Conservation (phyloP, 2,797 vertebrate genomes). For the Lacerta agilis region DNA sequence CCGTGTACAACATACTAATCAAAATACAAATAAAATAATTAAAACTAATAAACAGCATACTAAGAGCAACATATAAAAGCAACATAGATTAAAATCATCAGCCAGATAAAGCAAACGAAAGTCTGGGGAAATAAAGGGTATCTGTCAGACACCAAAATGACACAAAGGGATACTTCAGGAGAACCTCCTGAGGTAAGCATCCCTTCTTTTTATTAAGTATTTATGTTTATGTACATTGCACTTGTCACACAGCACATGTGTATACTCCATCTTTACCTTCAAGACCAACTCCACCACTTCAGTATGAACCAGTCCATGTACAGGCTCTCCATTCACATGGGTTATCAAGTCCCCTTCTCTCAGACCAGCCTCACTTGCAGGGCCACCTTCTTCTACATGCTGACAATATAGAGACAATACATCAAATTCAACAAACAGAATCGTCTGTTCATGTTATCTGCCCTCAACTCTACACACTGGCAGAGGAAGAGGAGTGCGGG, state of each 20-base stretch:
- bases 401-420: conserved; percentile 69
- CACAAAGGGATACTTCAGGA: too few relatives aligned
- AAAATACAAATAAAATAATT: neutral
- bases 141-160: neutral
- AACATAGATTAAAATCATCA: neutral
- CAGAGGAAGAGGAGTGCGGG: too few relatives aligned
- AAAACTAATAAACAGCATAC: neutral
- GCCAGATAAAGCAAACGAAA: neutral
- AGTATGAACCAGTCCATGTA: conserved; percentile 95
- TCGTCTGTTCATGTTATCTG: neutral
- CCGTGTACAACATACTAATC: neutral
- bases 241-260: neutral
- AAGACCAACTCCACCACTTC: conserved; percentile 97
- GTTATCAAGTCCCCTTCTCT: conserved; percentile 96
- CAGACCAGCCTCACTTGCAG: conserved; percentile 91
- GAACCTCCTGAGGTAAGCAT: too few relatives aligned
- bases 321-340: conserved; percentile 93
- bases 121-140: neutral
- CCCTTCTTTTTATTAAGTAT: neutral
- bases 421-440: conserved; percentile 34
- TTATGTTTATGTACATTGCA: neutral
- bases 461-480: neutral
- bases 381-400: conserved; percentile 93
- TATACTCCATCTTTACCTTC: conserved; percentile 82
- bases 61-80: neutral